These are phyloP conservation scores for Machaerirhynchus nigripectus DNA, from an alignment of 2,113 vertebrate species.

Conservation along the genomic window DNA sequence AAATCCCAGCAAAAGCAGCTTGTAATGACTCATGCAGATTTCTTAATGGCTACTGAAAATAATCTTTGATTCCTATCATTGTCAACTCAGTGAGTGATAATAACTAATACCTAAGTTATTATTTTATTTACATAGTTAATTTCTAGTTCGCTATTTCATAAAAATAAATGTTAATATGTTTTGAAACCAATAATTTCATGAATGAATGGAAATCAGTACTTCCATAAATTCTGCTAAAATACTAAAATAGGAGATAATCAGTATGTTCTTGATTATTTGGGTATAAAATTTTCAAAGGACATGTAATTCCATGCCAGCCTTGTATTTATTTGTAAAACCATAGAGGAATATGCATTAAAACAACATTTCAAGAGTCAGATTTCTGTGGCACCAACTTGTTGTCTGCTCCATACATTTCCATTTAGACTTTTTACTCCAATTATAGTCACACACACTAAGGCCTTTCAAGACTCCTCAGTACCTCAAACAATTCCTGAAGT, in stretches of 20 bases:
- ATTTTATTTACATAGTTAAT: slow-evolving; percentile 20
- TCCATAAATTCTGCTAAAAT: not conserved
- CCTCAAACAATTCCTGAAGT: not conserved
- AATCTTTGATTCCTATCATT: not conserved
- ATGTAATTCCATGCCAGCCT: not conserved
- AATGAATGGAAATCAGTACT: not conserved
- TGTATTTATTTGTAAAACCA: not conserved
- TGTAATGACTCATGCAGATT: not conserved
- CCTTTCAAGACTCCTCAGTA: not conserved
- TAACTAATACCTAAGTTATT: not conserved
- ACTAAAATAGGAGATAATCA: not conserved
- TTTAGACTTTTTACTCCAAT: not conserved
- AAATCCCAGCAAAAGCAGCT: not conserved
- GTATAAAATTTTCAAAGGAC: not conserved
- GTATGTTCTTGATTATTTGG: not conserved
- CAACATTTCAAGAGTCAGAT: not conserved
- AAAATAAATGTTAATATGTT: not conserved
- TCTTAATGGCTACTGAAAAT: slow-evolving; percentile 9
- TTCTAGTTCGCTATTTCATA: not conserved
- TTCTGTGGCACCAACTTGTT: not conserved
- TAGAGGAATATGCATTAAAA: not conserved
- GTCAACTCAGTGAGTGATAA: not conserved
- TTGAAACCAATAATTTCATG: not conserved
- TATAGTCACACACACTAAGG: not conserved
- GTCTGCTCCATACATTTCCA: not conserved